Percentiles rank a stretch among this genome's conserved stretches.
Evolutionary conservation across 2,797 vertebrate genomes (phyloP).

Genomic region (Phalloptychus januarius): DNA sequence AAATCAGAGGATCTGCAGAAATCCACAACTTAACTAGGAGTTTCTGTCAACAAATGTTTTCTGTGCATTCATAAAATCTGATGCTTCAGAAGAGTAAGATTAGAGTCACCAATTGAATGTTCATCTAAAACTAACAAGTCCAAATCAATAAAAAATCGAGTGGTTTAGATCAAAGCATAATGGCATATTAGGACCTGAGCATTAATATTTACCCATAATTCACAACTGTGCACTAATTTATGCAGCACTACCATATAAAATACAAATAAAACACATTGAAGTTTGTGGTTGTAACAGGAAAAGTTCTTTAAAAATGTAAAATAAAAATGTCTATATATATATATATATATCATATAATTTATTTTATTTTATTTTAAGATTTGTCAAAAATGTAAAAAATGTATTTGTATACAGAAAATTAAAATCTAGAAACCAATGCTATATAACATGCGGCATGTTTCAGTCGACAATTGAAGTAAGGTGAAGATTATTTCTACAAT

Average conservation of each 20-base stretch:
- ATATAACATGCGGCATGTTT: neutral
- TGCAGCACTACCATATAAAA: neutral
- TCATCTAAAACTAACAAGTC: neutral
- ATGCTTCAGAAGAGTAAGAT: neutral
- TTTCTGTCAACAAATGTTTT: neutral
- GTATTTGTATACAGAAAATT: too few relatives aligned
- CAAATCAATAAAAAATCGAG: neutral
- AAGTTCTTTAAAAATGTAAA: neutral
- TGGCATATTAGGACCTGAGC: neutral
- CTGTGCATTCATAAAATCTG: neutral
- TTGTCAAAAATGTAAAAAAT: neutral
- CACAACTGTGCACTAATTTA: neutral
- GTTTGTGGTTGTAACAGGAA: neutral
- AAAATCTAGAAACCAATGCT: conserved; percentile 3
- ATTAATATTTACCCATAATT: neutral
- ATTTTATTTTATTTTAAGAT: neutral
- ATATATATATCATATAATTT: neutral
- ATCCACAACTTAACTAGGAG: neutral
- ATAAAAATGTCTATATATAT: neutral
- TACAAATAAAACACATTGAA: neutral
- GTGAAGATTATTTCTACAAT: neutral
- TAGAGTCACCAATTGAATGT: neutral
- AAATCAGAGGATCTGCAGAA: neutral
- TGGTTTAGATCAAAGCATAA: neutral
- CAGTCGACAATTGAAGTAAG: conserved; percentile 2